Evolutionary conservation across 2,113 vertebrate genomes (phyloP), one percentile per base, ranked within the genome.

Genomic region (Galeopterus variegatus): DNA sequence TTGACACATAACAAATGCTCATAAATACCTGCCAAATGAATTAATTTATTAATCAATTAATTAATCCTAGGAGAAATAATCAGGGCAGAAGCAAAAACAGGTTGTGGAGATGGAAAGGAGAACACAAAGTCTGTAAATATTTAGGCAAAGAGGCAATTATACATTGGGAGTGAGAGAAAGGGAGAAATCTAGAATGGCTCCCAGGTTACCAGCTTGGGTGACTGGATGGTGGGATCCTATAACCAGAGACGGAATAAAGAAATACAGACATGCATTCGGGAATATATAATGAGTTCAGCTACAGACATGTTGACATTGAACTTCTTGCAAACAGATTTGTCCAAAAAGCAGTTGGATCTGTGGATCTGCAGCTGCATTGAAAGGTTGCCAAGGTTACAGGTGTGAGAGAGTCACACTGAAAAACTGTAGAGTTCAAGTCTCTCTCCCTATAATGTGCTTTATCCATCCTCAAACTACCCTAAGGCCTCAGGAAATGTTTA

Each of bases 401-500:
- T 64, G 4, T 85, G 54, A 69, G 41, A 80, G 45, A 96, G 48
- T 90, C 64, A 90, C n/a, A 41, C 1, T 48, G 52, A 65, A 52
- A 88, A 90, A 52, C 31, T 10, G 12, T 26, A 77, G 50, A 69
- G 60, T 92, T 97, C 81, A 93, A 91, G 72, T 75, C 81, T 84
- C 36, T 86, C 75, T 90, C 62, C 56, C 62, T 64, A 0, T 45
- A n/a, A 77, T 80, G 9, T 50, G n/a, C 41, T 95, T 4, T 45
- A 79, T 93, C 56, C 85, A 94, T 73, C 48, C 69, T 82, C 41
- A 50, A 83, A 67, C 45, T 85, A 82, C 86, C 41, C 88, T 82
- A n/a, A 72, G 72, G 8, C 88, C 94, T 96, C 81, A 89, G 80
- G 48, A 90, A 91, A 93, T 62, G 82, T 72, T 82, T 84, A 28